Conservation (phyloP, 2,888 invertebrate genomes). For the Epistrophe grossulariae region DNA sequence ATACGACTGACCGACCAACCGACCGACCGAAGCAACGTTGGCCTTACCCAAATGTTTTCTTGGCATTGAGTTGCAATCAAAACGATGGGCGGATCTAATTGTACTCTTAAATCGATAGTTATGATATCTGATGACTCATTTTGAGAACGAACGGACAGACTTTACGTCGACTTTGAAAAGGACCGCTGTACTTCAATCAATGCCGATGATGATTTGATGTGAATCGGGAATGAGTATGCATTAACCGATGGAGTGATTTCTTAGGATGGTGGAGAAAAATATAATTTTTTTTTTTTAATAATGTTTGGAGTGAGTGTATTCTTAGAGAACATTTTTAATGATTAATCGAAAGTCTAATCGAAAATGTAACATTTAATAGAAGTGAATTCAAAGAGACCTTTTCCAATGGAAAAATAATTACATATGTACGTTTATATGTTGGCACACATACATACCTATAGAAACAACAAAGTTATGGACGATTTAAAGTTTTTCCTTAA, state of each 20-base stretch:
- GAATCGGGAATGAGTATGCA: constrained; percentile 73
- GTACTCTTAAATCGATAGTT: constrained; percentile 76
- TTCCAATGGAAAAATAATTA: not conserved
- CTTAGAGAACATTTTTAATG: constrained; percentile 21
- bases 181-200: constrained; percentile 75
- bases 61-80: constrained; percentile 74
- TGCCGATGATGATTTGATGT: constrained; percentile 75
- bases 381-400: not conserved
- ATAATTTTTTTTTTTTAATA: constrained; percentile 24
- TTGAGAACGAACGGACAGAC: constrained; percentile 71
- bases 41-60: constrained; percentile 63
- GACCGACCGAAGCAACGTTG: not conserved
- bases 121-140: constrained; percentile 76
- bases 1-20: not conserved
- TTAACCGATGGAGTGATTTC: constrained; percentile 64
- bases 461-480: not conserved
- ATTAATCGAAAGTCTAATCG: constrained; percentile 37
- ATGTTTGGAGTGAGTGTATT: constrained; percentile 7
- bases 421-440: no score
- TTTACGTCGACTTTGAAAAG: constrained; percentile 73
- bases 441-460: not conserved
- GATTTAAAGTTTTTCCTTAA: not conserved
- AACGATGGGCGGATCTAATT: constrained; percentile 74
- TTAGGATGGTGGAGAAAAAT: constrained; percentile 45
- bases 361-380: not conserved